Percentiles rank a stretch among this genome's conserved stretches.
Conservation (phyloP, 2,888 invertebrate genomes). For the Metacarcinus magister region DNA sequence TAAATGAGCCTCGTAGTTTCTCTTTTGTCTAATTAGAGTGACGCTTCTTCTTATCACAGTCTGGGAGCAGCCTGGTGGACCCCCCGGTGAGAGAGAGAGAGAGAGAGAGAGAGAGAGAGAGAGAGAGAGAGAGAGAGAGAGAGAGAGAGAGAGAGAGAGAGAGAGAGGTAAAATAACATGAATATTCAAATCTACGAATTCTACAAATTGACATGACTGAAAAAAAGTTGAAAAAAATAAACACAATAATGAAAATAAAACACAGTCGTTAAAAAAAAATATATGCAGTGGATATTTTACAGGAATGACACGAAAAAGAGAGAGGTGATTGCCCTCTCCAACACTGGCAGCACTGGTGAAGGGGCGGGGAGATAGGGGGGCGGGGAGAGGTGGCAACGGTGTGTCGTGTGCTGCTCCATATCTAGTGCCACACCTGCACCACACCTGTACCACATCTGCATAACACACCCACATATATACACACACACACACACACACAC, state of each 20-base stretch:
- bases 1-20: not conserved
- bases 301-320: not conserved
- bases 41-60: not conserved
- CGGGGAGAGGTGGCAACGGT: not conserved
- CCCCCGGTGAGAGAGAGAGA: not conserved
- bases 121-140: too few relatives aligned
- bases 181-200: too few relatives aligned
- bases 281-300: too few relatives aligned
- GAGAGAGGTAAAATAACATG: too few relatives aligned
- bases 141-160: too few relatives aligned
- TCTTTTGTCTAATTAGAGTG: not conserved
- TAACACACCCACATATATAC: not conserved
- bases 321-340: not conserved
- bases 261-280: too few relatives aligned
- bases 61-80: not conserved
- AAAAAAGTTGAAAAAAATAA: too few relatives aligned
- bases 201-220: too few relatives aligned
- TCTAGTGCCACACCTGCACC: not conserved
- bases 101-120: too few relatives aligned
- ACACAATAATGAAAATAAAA: too few relatives aligned
- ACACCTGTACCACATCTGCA: too few relatives aligned
- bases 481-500: not conserved
- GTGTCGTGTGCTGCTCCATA: not conserved
- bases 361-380: too few relatives aligned
- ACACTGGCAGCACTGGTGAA: not conserved